Evolutionary conservation across 1,140 invertebrate species (phyloP).

Genomic region (Eciton burchellii): DNA sequence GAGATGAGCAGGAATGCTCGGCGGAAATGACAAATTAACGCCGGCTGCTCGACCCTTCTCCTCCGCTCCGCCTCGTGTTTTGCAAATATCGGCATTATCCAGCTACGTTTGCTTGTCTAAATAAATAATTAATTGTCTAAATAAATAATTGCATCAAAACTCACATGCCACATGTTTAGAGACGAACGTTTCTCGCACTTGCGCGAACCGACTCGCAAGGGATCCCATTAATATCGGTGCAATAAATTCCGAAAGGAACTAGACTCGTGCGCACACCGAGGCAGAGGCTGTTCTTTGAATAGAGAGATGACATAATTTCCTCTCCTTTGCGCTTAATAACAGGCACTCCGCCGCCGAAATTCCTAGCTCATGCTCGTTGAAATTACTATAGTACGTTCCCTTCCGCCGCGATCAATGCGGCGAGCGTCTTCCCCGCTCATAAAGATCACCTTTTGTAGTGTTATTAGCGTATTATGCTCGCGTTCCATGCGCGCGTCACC

Average conservation of each 20-base stretch:
- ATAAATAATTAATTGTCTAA: too few species aligned
- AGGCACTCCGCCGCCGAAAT: conserved; percentile 16
- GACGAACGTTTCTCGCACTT: not conserved
- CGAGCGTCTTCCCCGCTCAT: conserved; percentile 42
- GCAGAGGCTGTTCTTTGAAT: not conserved
- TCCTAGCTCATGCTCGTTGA: conserved; percentile 18
- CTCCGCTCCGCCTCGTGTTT: conserved; percentile 13
- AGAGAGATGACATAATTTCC: conserved; percentile 45
- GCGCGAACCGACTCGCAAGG: not conserved
- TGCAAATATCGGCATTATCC: conserved; percentile 36
- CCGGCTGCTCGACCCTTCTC: conserved; percentile 21
- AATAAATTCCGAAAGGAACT: not conserved
- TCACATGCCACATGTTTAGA: not conserved
- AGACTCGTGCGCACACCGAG: not conserved
- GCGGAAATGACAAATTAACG: conserved; percentile 71
- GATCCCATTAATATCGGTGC: not conserved
- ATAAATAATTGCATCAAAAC: not conserved
- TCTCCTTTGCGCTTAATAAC: conserved; percentile 3
- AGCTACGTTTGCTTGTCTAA: not conserved
- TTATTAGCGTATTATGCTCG: conserved; percentile 46
- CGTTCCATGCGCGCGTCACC: conserved; percentile 27
- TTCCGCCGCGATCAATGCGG: conserved; percentile 29
- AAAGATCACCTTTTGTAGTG: conserved; percentile 58
- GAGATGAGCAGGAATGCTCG: conserved; percentile 37
- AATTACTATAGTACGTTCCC: conserved; percentile 9